Conservation (phyloP, 1,140 invertebrate genomes). For the Leptopilina boulardi region DNA sequence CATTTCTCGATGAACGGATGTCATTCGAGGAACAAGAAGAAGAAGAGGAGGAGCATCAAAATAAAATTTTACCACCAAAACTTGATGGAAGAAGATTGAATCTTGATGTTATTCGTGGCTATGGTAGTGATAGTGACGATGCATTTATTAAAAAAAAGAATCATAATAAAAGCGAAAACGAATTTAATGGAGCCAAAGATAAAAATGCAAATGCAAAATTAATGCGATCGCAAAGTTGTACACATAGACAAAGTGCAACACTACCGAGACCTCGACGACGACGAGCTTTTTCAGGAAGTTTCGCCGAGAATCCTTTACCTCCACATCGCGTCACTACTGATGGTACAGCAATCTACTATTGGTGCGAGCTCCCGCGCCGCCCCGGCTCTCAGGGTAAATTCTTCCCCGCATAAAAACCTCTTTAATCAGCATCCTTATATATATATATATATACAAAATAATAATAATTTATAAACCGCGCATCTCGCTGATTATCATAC, state of each 20-base stretch:
- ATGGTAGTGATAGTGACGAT: neutral
- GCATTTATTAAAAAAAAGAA: conserved; percentile 28
- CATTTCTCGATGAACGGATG: neutral
- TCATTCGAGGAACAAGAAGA: conserved; percentile 14
- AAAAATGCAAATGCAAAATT: conserved; percentile 68
- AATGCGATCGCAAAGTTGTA: conserved; percentile 51
- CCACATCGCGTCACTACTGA: conserved; percentile 86
- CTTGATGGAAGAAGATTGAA: conserved; percentile 24
- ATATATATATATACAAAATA: neutral
- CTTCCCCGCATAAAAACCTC: conserved; percentile 46
- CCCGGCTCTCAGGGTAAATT: conserved; percentile 76
- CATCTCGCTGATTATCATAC: conserved; percentile 19
- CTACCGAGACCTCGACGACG: conserved; percentile 70
- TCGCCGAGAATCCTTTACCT: conserved; percentile 75
- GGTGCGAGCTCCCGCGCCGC: conserved; percentile 82
- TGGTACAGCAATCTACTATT: conserved; percentile 89
- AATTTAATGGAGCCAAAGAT: conserved; percentile 55
- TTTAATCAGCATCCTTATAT: conserved; percentile 17
- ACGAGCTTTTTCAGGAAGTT: conserved; percentile 66
- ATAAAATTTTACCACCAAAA: conserved; percentile 24
- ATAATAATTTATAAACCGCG: neutral
- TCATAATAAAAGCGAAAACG: conserved; percentile 17
- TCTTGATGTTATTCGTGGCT: neutral
- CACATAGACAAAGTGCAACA: conserved; percentile 69
- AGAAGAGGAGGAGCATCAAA: conserved; percentile 38